Evolutionary conservation across 1,140 invertebrate genomes (phyloP), one percentile per base, ranked within the genome.

Genomic region (Acyrthosiphon pisum): DNA sequence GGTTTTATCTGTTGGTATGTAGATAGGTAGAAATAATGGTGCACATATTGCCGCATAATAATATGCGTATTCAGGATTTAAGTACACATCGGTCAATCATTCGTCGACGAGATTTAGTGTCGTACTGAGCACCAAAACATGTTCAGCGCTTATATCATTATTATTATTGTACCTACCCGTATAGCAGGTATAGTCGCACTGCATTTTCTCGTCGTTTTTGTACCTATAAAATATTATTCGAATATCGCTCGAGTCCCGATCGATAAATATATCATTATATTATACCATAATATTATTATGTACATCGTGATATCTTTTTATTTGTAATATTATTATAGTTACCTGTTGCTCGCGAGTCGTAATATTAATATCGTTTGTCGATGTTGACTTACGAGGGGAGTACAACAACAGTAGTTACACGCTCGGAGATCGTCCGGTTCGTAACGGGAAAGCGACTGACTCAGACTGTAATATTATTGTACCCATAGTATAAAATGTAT

Each of bases 51-150:
- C 30, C 30, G 1, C 60, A 76, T 14, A 76, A 76, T 18, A 68
- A 76, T 76, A 76, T n/a, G n/a, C 22, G n/a, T 76, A n/a, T 76
- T 76, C 60, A n/a, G 14, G n/a, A 76, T 76, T 76, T 76, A 76
- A 76, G 60, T 35, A n/a, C 6, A n/a, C n/a, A n/a, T 35, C 60
- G n/a, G 60, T 76, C 60, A n/a, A 76, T 76, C 60, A 76, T 76
- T n/a, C n/a, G 60, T 76, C 60, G 60, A 76, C 60, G 60, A n/a
- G 60, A 76, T 76, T 76, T n/a, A 76, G 60, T 76, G 60, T n/a
- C n/a, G 14, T 68, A 6, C 50, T 76, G 60, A 76, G 11, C 6
- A 76, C 60, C 30, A 6, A 60, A 20, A 76, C n/a, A 76, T 76
- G 60, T 76, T 76, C 60, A 76, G 3, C 6, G 60, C 14, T 18